These are phyloP conservation scores for Octonoba sinensis DNA, from an alignment of 2,888 invertebrate species.

Conservation along the genomic window DNA sequence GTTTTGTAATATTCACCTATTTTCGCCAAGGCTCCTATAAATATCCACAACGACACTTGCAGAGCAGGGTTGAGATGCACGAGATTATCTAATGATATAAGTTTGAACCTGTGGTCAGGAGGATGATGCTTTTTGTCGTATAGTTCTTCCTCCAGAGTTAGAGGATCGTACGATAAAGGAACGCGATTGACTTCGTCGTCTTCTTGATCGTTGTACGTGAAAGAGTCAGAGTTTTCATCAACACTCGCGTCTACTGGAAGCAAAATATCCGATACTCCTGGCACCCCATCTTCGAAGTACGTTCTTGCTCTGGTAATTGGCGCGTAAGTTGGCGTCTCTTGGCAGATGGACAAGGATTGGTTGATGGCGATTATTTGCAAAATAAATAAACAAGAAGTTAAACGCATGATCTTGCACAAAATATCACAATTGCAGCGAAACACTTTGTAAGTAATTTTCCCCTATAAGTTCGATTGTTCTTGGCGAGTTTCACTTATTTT, in stretches of 20 bases:
- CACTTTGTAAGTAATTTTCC: too few species aligned
- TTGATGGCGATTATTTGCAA: neutral
- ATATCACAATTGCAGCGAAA: too few species aligned
- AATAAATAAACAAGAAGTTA: neutral
- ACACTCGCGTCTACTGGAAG: constrained; percentile 5
- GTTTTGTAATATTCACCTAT: constrained; percentile 20
- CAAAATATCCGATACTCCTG: constrained; percentile 25
- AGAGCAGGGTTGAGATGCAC: constrained; percentile 54
- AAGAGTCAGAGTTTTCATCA: constrained; percentile 7
- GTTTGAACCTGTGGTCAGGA: constrained; percentile 52
- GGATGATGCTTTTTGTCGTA: constrained; percentile 1
- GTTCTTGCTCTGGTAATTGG: neutral
- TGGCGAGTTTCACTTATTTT: too few species aligned
- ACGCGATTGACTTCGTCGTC: constrained; percentile 53
- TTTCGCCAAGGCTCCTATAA: constrained; percentile 43
- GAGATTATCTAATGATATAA: constrained; percentile 55
- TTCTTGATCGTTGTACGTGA: constrained; percentile 15
- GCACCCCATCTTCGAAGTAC: constrained; percentile 15
- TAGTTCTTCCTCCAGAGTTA: neutral
- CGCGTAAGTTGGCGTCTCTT: constrained; percentile 9
- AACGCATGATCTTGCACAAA: neutral
- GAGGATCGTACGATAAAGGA: constrained; percentile 26
- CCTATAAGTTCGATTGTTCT: too few species aligned
- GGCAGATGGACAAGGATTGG: neutral
- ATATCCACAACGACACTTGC: constrained; percentile 48